Conservation (phyloP, 2,113 vertebrate species). For the Eonycteris spelaea region DNA sequence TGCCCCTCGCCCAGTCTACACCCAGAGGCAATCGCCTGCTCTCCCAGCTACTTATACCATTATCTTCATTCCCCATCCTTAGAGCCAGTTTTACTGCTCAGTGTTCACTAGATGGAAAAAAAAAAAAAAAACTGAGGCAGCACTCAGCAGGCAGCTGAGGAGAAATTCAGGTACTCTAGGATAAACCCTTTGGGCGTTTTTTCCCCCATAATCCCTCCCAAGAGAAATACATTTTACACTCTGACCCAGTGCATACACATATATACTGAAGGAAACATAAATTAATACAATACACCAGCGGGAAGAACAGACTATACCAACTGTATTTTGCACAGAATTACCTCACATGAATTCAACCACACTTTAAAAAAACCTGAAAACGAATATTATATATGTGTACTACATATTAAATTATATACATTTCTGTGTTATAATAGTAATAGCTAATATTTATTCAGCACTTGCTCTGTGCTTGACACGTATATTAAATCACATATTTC, state of each 20-base stretch:
- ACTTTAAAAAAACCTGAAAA: neutral
- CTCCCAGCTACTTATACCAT: slow-evolving; percentile 48
- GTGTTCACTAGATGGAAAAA: neutral
- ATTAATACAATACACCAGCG: neutral
- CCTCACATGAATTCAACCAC: neutral
- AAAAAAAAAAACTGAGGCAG: neutral
- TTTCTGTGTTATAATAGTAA: neutral
- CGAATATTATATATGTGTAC: neutral
- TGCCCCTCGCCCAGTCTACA: neutral
- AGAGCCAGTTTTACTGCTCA: slow-evolving; percentile 28
- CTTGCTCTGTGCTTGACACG: neutral
- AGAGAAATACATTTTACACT: neutral
- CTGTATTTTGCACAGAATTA: neutral
- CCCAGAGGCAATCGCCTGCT: neutral
- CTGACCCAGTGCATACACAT: neutral
- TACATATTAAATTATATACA: neutral
- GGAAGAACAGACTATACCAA: neutral
- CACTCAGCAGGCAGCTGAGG: neutral
- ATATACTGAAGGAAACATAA: neutral
- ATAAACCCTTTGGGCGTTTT: neutral
- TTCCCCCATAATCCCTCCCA: neutral
- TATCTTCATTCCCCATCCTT: slow-evolving; percentile 1
- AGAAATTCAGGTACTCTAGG: neutral
- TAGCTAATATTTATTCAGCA: neutral
- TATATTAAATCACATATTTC: neutral